Evolutionary conservation across 2,888 invertebrate genomes (phyloP).

Genomic region (Eristalis arbustorum): DNA sequence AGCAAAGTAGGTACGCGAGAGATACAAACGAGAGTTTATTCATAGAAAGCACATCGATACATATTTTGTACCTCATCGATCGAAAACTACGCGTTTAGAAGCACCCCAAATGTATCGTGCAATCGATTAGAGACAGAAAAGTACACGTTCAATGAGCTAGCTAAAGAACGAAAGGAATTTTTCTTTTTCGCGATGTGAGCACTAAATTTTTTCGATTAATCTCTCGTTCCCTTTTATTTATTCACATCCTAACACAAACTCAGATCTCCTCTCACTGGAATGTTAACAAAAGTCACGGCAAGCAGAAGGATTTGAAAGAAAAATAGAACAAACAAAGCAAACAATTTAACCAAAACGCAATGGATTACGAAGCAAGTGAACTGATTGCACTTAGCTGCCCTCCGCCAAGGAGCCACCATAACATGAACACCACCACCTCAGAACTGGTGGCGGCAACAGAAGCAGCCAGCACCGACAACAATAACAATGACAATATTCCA

Average conservation of each 20-base stretch:
- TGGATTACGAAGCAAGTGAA: slow-evolving; percentile 78
- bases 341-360: slow-evolving; percentile 52
- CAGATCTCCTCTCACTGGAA: background rate
- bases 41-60: slow-evolving; percentile 44
- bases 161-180: background rate
- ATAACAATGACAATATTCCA: slow-evolving; percentile 40
- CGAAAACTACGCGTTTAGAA: slow-evolving; percentile 52
- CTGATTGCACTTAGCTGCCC: slow-evolving; percentile 77
- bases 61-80: slow-evolving; percentile 50
- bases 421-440: slow-evolving; percentile 29
- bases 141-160: slow-evolving; percentile 4
- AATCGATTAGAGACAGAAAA: slow-evolving; percentile 11
- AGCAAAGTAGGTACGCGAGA: slow-evolving; percentile 14
- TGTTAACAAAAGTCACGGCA: background rate
- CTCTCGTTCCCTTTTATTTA: background rate
- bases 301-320: background rate
- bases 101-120: slow-evolving; percentile 35
- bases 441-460: background rate
- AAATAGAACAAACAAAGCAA: background rate
- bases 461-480: slow-evolving; percentile 24
- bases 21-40: slow-evolving; percentile 49
- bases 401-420: slow-evolving; percentile 73
- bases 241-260: background rate
- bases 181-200: slow-evolving; percentile 13
- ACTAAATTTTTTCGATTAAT: slow-evolving; percentile 38